Conservation (phyloP, 2,797 vertebrate species). For the Danionella dracula region DNA sequence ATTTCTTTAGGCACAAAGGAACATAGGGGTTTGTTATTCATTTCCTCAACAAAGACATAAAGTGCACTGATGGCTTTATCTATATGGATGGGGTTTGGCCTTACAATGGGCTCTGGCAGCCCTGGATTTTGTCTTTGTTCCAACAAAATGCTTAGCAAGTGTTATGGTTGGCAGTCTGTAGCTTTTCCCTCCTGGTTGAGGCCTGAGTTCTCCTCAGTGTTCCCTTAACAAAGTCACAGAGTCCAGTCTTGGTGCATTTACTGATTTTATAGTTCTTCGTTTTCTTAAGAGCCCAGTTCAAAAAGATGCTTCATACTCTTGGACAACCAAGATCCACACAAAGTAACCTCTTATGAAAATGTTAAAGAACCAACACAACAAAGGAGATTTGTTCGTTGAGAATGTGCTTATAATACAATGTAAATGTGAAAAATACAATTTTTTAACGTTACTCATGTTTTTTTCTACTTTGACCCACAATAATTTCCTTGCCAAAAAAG, state of each 20-base stretch:
- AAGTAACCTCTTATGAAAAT: too few species aligned
- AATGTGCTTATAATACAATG: too few species aligned
- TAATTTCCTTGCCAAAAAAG: too few species aligned
- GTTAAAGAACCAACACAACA: too few species aligned
- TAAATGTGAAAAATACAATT: too few species aligned
- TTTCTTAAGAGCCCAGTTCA: too few species aligned
- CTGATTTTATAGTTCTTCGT: too few species aligned
- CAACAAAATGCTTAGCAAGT: constrained; percentile 13
- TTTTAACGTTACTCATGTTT: too few species aligned
- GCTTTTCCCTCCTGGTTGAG: background rate
- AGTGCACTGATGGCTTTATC: constrained; percentile 1
- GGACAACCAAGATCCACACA: too few species aligned
- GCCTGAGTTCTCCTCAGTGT: background rate
- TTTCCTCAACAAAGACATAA: background rate
- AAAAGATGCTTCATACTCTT: constrained; percentile 2
- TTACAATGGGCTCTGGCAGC: background rate
- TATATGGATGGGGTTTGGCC: constrained; percentile 10
- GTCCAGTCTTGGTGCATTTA: background rate
- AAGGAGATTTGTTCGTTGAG: too few species aligned
- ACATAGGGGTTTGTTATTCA: background rate
- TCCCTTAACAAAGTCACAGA: background rate
- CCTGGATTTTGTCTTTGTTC: background rate
- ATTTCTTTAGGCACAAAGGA: background rate
- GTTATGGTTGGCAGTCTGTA: constrained; percentile 12
- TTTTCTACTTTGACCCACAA: too few species aligned